These are phyloP conservation scores for Prietella phreatophila DNA, from an alignment of 2,113 vertebrate genomes.

Conservation along the genomic window DNA sequence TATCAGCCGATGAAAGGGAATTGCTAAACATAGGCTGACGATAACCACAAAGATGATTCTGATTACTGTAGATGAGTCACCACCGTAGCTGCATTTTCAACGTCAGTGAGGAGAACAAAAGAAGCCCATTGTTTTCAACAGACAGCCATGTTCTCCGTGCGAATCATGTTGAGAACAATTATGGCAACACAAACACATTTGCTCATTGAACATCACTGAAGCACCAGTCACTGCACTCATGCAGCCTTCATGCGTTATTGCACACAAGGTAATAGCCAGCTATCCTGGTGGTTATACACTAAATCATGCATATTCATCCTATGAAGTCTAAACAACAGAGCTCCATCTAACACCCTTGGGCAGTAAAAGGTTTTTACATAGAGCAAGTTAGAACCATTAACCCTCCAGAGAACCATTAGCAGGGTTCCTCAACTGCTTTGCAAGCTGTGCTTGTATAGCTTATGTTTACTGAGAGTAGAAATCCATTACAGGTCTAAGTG, in stretches of 20 bases:
- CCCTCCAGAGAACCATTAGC: not conserved
- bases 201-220: slow-evolving; percentile 1
- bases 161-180: slow-evolving; percentile 13
- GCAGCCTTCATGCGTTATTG: not conserved
- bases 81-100: slow-evolving; percentile 5
- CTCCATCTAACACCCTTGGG: not conserved
- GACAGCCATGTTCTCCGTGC: not conserved
- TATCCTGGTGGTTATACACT: not conserved
- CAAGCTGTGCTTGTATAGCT: slow-evolving; percentile 1
- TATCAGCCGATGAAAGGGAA: slow-evolving; percentile 35
- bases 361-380: not conserved
- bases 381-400: no score
- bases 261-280: not conserved
- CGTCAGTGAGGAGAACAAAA: slow-evolving; percentile 13
- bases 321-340: not conserved
- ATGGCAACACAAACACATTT: not conserved
- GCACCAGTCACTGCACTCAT: not conserved
- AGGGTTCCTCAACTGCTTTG: not conserved
- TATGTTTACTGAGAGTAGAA: slow-evolving; percentile 19
- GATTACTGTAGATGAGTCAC: slow-evolving; percentile 28
- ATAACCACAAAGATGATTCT: slow-evolving; percentile 34
- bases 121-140: slow-evolving; percentile 5
- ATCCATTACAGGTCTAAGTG: not conserved
- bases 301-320: not conserved
- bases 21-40: slow-evolving; percentile 17